Conservation (phyloP, 2,888 invertebrate genomes). For the Chaetogeoica ovagalla region DNA sequence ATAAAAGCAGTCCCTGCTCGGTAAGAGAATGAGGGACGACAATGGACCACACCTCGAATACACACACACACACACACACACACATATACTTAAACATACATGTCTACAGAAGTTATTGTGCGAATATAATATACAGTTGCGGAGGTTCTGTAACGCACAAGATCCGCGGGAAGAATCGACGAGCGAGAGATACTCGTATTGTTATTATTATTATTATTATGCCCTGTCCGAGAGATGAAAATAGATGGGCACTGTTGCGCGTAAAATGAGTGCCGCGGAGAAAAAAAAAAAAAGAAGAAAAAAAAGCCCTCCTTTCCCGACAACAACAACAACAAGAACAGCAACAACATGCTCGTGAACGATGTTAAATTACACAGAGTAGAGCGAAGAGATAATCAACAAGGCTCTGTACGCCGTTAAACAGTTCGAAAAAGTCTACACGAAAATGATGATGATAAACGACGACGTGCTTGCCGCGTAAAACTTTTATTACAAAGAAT, state of each 20-base stretch:
- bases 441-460: conserved; percentile 43
- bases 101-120: no score
- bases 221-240: conserved; percentile 25
- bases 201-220: neutral
- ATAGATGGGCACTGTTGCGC: conserved; percentile 3
- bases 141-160: neutral
- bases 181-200: neutral
- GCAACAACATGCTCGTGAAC: neutral
- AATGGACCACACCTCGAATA: no score
- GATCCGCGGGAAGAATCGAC: neutral
- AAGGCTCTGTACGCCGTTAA: neutral
- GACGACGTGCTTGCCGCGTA: neutral
- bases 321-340: no score
- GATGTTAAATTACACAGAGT: neutral
- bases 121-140: neutral
- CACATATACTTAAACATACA: no score
- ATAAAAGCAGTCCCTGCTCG: no score
- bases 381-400: conserved; percentile 32
- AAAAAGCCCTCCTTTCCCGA: no score
- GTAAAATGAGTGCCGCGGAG: neutral
- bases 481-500: conserved; percentile 1
- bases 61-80: no score
- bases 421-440: conserved; percentile 10
- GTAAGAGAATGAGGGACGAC: no score
- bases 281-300: no score